Evolutionary conservation across 2,797 vertebrate species (phyloP).

Genomic region (Epinephelus coioides): DNA sequence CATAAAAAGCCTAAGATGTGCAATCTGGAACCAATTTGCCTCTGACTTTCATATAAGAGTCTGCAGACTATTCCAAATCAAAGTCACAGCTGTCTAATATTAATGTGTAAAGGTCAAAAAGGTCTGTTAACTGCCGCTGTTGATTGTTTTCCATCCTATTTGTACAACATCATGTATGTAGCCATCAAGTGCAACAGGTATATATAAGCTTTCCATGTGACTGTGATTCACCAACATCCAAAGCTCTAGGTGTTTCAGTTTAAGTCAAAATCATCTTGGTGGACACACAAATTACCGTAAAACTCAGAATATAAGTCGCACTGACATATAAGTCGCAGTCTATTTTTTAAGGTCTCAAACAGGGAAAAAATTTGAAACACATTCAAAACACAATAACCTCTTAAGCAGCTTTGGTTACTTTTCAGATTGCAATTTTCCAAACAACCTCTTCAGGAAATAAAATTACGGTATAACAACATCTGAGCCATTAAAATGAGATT

Average conservation of each 20-base stretch:
- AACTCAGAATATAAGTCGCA: no score
- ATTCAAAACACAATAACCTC: no score
- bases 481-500: no score
- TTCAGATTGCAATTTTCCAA: no score
- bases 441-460: no score
- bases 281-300: no score
- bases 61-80: slow-evolving; percentile 27
- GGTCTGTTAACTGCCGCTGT: background rate
- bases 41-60: slow-evolving; percentile 19
- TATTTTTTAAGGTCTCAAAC: no score
- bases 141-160: background rate
- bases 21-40: slow-evolving; percentile 40
- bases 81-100: slow-evolving; percentile 9
- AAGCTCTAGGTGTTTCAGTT: slow-evolving; percentile 7
- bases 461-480: no score
- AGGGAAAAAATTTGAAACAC: no score
- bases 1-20: slow-evolving; percentile 31
- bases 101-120: slow-evolving; percentile 1
- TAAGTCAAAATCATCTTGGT: background rate
- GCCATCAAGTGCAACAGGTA: background rate
- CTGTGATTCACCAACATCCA: background rate
- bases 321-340: no score
- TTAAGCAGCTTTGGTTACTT: no score
- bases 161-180: background rate
- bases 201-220: background rate